Base-by-base conservation (phyloP, 2,797 vertebrate genomes). In the Clarias laeviceps region DNA sequence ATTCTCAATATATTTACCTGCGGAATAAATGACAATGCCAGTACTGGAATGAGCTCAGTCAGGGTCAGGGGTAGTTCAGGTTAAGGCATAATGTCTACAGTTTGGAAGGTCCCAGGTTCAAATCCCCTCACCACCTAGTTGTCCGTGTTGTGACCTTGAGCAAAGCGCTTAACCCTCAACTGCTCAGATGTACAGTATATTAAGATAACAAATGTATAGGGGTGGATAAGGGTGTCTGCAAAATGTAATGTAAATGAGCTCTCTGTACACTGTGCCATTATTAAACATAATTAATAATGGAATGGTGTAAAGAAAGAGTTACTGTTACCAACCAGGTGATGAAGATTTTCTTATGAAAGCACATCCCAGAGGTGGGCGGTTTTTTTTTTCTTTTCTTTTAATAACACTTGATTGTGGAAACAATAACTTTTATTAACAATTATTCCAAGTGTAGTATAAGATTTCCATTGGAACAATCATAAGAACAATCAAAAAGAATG, bases 1-100 rank as follows among this genome's bases (percentile, higher is more conserved):
- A 84, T 97, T 97, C 93, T 99, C 97, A 0, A 96, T 32, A 91
- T 98, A 96, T 73, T 86, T 86, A 37, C 87, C 82, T 86, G 85
- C 20, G 29, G 37, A 54, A 83, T 7, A 57, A 76, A 56, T 27
- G 9, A 50, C 24, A 76, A 3, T 56, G 34, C 4, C 40, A 84
- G 37, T 64, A 9, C 1, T 54, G n/a, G 74, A 45, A 17, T 59
- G 57, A 59, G 4, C 57, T 22, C 8, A 45, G 45, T 11, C 45
- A 45, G 45, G 45, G 8, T 5, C 0, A 59, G 57, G 57, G 57
- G 4, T 22, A 1, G 17, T 1, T 22, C 6, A 22, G 17, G 20
- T 17, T 22, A 22, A 18, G 57, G 17, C 17, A 59, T 22, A 18
- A 2, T 59, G 57, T 59, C 17, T 22, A 59, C 57, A 5, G 57